Evolutionary conservation across 1,140 invertebrate species (phyloP), one percentile per base, ranked within the genome.

Genomic region (Bombus difficillimus): DNA sequence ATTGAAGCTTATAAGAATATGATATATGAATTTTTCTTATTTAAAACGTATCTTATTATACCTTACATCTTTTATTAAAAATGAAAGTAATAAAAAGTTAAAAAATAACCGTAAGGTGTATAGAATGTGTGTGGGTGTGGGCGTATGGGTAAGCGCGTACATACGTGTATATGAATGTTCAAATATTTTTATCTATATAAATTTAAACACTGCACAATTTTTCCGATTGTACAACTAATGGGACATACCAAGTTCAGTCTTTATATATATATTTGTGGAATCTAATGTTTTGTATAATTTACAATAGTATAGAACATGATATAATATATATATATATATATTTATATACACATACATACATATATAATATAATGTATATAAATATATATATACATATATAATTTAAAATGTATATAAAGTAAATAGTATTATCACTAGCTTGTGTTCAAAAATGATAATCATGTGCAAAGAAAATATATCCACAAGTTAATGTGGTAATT

Each of bases 171-270:
- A n/a, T 62, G 28, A 43, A 68, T 68, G 8, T 75, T 77, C 25
- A 41, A 78, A 39, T n/a, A 53, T 39, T 32, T 66, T n/a, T 75
- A 81, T 22, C 62, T 75, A 62, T 59, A 74, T 43, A 28, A 69
- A 75, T 86, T 37, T 22, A 39, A 80, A 85, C 57, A 41, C 41
- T 71, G 32, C 37, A 79, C 9, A 12, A 74, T 68, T 69, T 68
- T 64, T 32, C 22, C 39, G 47, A 71, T 81, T 80, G 81, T 88
- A 88, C 89, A 93, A 91, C 88, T 81, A 89, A 90, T 91, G 89
- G 89, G 89, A 93, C 88, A 87, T 89, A 34, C 76, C 89, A 87
- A 85, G 78, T 88, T 93, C 93, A 93, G 93, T 93, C 93, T 93
- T 84, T 86, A 82, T 91, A 92, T 85, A 86, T 85, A 85, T 91